Conservation (phyloP, 30 jellyfish, hydroid and myxozoan genomes). For the Cassiopea xamachana region DNA sequence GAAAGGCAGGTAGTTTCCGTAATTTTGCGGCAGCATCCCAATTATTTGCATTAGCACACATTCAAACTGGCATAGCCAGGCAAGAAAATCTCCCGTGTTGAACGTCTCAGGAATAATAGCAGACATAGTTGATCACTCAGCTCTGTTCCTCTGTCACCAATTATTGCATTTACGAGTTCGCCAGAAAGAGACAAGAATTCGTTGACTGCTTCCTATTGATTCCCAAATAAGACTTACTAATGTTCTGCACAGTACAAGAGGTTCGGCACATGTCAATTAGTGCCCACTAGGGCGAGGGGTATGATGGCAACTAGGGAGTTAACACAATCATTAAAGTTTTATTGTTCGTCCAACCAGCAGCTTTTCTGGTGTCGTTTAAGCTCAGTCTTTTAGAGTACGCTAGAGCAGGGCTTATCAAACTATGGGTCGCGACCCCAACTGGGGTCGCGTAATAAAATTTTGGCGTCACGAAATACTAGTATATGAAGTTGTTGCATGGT, state of each 20-base stretch:
- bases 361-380: too few species aligned
- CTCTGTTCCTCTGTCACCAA: slow-evolving; percentile 42
- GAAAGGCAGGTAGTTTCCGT: slow-evolving; percentile 33
- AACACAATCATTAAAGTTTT: background rate
- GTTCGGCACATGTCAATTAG: background rate
- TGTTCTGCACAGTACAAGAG: background rate
- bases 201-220: background rate
- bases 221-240: background rate
- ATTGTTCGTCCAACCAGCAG: too few species aligned
- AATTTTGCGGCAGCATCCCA: slow-evolving; percentile 31
- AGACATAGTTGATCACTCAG: slow-evolving; percentile 30
- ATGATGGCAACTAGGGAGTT: background rate
- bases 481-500: too few species aligned
- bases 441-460: too few species aligned
- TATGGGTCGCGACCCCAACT: too few species aligned
- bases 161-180: slow-evolving; percentile 1
- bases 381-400: too few species aligned
- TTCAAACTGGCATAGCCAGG: slow-evolving; percentile 55
- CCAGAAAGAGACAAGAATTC: background rate
- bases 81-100: slow-evolving; percentile 40
- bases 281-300: background rate
- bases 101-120: slow-evolving; percentile 44
- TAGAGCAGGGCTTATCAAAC: too few species aligned
- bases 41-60: slow-evolving; percentile 42
- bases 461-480: too few species aligned